Evolutionary conservation across 2,888 invertebrate species (phyloP).

Genomic region (Aromia moschata): DNA sequence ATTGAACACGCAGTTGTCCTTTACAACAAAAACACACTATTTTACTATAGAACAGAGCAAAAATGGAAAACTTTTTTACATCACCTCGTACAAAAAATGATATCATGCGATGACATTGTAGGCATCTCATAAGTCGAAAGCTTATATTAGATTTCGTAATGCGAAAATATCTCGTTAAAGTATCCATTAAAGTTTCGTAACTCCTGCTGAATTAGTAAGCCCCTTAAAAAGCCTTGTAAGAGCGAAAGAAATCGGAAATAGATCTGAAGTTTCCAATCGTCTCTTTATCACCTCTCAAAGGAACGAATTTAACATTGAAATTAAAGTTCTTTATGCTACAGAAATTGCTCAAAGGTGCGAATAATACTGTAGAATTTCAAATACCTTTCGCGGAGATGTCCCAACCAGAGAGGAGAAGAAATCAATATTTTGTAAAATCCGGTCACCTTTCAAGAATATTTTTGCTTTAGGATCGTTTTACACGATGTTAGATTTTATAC

Average conservation of each 20-base stretch:
- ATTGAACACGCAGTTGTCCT: too few relatives aligned
- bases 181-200: too few relatives aligned
- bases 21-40: too few relatives aligned
- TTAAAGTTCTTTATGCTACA: slow-evolving; percentile 1
- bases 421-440: not conserved
- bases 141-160: too few relatives aligned
- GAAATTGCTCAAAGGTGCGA: not conserved
- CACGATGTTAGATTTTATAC: too few relatives aligned
- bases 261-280: not conserved
- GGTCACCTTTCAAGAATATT: not conserved
- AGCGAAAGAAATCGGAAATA: not conserved
- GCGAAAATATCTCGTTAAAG: too few relatives aligned
- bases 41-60: too few relatives aligned
- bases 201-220: not conserved
- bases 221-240: not conserved
- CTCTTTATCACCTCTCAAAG: not conserved
- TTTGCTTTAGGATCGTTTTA: too few relatives aligned
- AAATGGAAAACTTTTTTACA: too few relatives aligned
- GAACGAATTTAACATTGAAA: not conserved
- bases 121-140: too few relatives aligned
- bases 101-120: too few relatives aligned
- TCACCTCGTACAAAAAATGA: too few relatives aligned
- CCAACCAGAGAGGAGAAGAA: not conserved
- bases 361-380: not conserved
- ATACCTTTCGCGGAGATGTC: not conserved